Percentiles rank a stretch among this genome's conserved stretches.
Conservation (phyloP, 2,888 invertebrate species). For the Glyphotaelius pellucidus region DNA sequence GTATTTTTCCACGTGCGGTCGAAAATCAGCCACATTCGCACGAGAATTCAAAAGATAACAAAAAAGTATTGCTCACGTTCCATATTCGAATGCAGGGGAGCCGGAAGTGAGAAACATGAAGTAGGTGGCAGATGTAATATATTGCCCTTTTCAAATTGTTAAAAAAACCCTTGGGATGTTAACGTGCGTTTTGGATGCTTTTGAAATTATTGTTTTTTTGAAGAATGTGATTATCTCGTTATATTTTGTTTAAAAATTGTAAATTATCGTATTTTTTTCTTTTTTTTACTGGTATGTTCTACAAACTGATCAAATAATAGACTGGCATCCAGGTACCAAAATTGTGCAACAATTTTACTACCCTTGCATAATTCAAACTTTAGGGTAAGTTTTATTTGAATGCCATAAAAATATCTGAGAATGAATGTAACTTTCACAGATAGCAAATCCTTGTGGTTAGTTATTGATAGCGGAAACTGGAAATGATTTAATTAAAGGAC, state of each 20-base stretch:
- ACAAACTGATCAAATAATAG: not conserved
- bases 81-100: constrained; percentile 42
- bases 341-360: not conserved
- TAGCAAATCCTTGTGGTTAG: too few relatives aligned
- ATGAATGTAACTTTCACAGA: too few relatives aligned
- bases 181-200: not conserved
- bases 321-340: not conserved
- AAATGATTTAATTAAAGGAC: too few relatives aligned
- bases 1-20: constrained; percentile 42
- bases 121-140: constrained; percentile 22
- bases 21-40: constrained; percentile 36
- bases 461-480: too few relatives aligned
- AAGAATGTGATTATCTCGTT: not conserved
- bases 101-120: not conserved
- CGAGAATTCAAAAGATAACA: constrained; percentile 47
- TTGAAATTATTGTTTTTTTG: not conserved
- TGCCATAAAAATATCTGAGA: too few relatives aligned
- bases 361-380: not conserved
- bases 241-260: not conserved
- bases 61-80: constrained; percentile 45
- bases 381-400: not conserved
- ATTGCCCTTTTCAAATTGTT: constrained; percentile 8
- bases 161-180: constrained; percentile 24
- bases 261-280: not conserved
- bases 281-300: not conserved